Base-by-base conservation (phyloP, 2,797 vertebrate species). In the Tapera naevia region DNA sequence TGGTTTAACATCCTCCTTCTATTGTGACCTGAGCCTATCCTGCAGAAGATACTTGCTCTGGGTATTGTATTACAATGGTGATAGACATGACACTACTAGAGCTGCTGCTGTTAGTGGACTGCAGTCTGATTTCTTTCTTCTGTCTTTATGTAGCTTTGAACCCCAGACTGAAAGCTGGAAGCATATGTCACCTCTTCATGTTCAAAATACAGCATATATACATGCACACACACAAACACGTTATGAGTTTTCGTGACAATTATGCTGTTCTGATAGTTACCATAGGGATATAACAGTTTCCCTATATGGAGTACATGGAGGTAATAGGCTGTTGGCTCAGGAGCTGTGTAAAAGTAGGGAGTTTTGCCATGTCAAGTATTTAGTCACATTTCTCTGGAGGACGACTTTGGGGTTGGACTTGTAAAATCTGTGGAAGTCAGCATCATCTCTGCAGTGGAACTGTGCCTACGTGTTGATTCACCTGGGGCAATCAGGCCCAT, bases 391-490 rank as follows among this genome's bases (percentile, higher is more conserved):
- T 61, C 13, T 54, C 41, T 72, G 43, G 41, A 51, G 30, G 7
- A 72, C 35, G 12, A 17, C 56, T 91, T 71, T 65, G 33, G 8
- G 18, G 45, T 51, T 37, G 43, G 50, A 17, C 43, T 51, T 46
- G 30, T 27, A 17, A 45, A 80, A 39, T 50, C 23, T 0, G 1
- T 57, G 30, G 4, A 32, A 21, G 11, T 30, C 2, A 0, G 9
- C 33, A 45, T 35, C 32, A 35, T 11, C 5, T 21, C 51, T 53
- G 19, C 19, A 30, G 19, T 4, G 81, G 81, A 46, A 19, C 35
- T 39, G 2, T 43, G 35, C 17, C n/a, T 66, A 5, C 0, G 0
- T 24, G 54, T 60, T 82, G 48, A 22, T 7, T 30, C 2, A 5
- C 33, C 16, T 27, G 79, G 13, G 78, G 33, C 23, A 50, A 10